Conservation (phyloP, 1,140 invertebrate species). For the Drosophila pallidifrons region DNA sequence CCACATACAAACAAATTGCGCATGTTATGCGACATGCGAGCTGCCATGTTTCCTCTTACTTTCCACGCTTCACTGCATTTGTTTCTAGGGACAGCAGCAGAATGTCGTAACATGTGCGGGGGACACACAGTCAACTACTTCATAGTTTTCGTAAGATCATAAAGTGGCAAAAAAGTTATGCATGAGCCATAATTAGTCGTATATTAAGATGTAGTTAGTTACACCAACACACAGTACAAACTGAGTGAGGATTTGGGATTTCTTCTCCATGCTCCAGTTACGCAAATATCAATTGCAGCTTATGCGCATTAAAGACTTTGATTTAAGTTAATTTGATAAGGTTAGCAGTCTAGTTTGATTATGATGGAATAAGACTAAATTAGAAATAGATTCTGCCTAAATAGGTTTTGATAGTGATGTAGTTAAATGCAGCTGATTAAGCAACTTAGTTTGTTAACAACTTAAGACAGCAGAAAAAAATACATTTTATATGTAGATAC, state of each 20-base stretch:
- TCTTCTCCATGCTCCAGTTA: not conserved
- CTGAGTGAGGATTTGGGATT: not conserved
- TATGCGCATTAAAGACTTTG: not conserved
- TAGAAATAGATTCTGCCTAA: not conserved
- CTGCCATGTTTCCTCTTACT: conserved; percentile 64
- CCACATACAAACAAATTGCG: conserved; percentile 72
- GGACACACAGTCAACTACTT: not conserved
- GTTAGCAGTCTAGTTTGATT: not conserved
- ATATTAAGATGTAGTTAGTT: conserved; percentile 7
- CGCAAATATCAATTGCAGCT: not conserved
- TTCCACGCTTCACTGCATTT: conserved; percentile 5
- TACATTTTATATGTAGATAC: too few species aligned
- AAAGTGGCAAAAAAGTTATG: conserved; percentile 12
- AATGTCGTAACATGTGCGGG: not conserved
- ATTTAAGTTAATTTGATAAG: not conserved
- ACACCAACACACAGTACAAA: not conserved
- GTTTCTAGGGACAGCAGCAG: not conserved
- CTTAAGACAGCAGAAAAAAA: too few species aligned
- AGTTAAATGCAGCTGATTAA: too few species aligned
- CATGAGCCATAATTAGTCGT: conserved; percentile 7
- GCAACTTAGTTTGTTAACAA: too few species aligned
- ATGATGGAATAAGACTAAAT: not conserved
- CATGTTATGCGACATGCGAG: conserved; percentile 75
- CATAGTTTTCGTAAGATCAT: conserved; percentile 9
- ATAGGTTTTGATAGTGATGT: not conserved